Percentiles rank a stretch among this genome's conserved stretches.
Evolutionary conservation across 2,797 vertebrate species (phyloP).

Genomic region (Poecilia velifera): DNA sequence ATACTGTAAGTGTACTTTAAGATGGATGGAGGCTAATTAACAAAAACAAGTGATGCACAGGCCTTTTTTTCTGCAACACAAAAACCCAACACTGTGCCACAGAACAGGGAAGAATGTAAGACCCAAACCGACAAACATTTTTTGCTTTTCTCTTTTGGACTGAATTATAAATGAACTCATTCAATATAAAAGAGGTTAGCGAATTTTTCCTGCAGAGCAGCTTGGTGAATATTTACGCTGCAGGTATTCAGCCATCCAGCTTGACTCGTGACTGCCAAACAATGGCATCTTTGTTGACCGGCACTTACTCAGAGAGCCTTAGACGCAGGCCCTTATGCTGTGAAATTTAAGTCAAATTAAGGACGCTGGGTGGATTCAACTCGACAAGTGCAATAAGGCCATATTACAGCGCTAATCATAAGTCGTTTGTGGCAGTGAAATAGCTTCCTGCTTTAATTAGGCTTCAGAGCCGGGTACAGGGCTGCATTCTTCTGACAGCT

Average conservation of each 20-base stretch:
- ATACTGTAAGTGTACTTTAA: background rate
- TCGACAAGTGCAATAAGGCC: conserved; percentile 61
- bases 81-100: background rate
- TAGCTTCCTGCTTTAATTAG: conserved; percentile 63
- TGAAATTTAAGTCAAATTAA: conserved; percentile 60
- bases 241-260: conserved; percentile 51
- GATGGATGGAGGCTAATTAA: background rate
- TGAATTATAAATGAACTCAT: background rate
- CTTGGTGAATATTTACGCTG: conserved; percentile 44
- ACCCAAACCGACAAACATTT: background rate
- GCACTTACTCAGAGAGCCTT: conserved; percentile 45
- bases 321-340: conserved; percentile 16
- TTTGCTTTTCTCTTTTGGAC: background rate
- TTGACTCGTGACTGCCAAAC: conserved; percentile 54
- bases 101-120: background rate
- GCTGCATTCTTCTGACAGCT: conserved; percentile 39
- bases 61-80: background rate
- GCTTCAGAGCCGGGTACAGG: conserved; percentile 21
- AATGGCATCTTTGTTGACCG: conserved; percentile 67
- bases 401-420: conserved; percentile 46
- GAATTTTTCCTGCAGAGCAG: conserved; percentile 10
- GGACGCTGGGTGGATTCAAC: conserved; percentile 46
- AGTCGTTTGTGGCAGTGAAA: conserved; percentile 48
- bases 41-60: background rate
- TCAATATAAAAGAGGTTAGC: background rate